phyloP scores from a whole-genome alignment of 2,888 invertebrate genomes.

The Tetramorium bicarinatum region DNA sequence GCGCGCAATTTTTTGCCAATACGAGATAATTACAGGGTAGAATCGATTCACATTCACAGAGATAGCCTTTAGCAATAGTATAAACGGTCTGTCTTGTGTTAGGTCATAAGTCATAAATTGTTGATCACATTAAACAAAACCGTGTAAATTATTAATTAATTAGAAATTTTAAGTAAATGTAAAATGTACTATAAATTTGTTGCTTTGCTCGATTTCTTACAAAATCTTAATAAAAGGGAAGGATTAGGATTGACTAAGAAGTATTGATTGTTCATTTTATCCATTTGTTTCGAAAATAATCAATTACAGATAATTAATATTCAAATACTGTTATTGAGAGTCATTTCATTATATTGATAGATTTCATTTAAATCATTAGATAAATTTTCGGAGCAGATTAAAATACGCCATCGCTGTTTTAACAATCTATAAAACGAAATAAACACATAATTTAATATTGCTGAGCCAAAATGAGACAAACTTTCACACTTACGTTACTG shows the following conservation, averaged over 20 bases:
- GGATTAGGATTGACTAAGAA: background rate
- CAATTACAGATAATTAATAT: background rate
- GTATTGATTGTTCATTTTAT: background rate
- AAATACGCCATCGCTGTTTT: conserved; percentile 51
- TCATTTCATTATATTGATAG: too few relatives aligned
- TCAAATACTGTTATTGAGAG: background rate
- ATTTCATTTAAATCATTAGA: background rate
- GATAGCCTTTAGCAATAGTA: background rate
- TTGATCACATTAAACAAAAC: background rate
- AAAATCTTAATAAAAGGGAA: background rate
- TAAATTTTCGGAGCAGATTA: conserved; percentile 43
- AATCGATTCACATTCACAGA: conserved; percentile 16
- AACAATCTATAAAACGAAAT: conserved; percentile 32
- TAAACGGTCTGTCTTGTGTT: background rate
- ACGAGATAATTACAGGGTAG: conserved; percentile 11
- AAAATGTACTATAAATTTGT: background rate
- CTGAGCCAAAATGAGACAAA: background rate
- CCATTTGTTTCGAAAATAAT: background rate
- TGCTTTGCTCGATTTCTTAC: background rate
- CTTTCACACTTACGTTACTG: conserved; percentile 68
- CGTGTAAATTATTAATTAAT: conserved; percentile 9
- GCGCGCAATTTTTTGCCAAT: background rate
- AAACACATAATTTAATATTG: background rate
- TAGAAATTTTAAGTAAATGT: background rate
- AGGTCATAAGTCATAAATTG: background rate